A percentile compares a stretch with the other conserved stretches of the same genome.
Evolutionary conservation across 1,140 invertebrate genomes (phyloP).

Genomic region (Pachyrhynchus sulphureomaculatus): DNA sequence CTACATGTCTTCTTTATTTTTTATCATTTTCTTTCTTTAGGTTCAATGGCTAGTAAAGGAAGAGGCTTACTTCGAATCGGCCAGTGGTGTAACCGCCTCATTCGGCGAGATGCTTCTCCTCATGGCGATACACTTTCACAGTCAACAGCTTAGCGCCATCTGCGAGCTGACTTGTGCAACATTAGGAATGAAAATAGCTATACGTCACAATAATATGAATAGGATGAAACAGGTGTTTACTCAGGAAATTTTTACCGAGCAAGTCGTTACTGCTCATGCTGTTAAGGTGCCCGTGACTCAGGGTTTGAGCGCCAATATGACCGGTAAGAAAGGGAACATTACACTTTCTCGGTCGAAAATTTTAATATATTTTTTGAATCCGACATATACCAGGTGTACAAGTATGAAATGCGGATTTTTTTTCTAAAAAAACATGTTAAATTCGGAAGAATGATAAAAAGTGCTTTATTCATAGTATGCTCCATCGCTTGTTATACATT

Average conservation of each 20-base stretch:
- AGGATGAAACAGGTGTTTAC: constrained; percentile 94
- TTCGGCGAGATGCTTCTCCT: constrained; percentile 96
- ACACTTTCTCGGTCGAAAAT: no score
- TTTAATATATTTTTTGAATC: no score
- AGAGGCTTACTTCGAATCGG: constrained; percentile 82
- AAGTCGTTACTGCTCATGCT: constrained; percentile 93
- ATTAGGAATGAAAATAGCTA: constrained; percentile 92
- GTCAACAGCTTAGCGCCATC: constrained; percentile 88
- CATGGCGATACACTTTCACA: constrained; percentile 96
- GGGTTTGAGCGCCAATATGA: constrained; percentile 82
- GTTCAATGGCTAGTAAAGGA: constrained; percentile 88
- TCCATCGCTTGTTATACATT: no score
- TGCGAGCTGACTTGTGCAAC: constrained; percentile 92
- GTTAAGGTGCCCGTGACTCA: constrained; percentile 93
- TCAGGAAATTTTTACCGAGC: constrained; percentile 96
- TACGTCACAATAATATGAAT: constrained; percentile 86
- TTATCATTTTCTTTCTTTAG: no score
- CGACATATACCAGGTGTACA: no score
- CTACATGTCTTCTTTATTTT: no score
- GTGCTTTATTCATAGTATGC: no score
- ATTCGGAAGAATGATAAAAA: no score
- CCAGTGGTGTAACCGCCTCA: constrained; percentile 75
- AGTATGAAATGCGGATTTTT: no score
- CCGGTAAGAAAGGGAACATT: constrained; percentile 60
- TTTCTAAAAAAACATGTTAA: no score